Percentiles rank a stretch among this genome's conserved stretches.
Conservation (phyloP, 92 coral and sea anemone genomes). For the Meandrina meandrites region DNA sequence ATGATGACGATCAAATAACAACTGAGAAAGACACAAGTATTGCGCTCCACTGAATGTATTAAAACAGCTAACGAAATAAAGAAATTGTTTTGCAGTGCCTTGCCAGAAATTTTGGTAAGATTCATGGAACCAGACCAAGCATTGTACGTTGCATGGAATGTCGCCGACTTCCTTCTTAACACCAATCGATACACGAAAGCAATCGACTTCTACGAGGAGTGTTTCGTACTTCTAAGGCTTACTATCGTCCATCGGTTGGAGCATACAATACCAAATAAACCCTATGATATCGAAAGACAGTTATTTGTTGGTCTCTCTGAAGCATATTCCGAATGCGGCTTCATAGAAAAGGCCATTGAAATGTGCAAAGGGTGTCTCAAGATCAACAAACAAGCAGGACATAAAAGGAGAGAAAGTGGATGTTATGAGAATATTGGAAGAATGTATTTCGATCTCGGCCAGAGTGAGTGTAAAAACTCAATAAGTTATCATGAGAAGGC, state of each 20-base stretch:
- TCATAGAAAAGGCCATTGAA: neutral
- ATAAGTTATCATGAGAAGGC: neutral
- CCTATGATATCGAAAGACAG: neutral
- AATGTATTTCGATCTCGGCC: neutral
- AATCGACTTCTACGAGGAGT: neutral
- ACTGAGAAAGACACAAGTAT: too few species aligned
- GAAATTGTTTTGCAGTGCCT: neutral
- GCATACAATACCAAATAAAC: neutral
- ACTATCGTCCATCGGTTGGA: neutral
- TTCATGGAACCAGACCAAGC: neutral
- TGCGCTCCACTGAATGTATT: too few species aligned
- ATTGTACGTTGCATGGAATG: neutral
- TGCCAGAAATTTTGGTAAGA: neutral
- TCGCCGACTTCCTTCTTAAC: neutral
- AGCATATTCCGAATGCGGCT: neutral
- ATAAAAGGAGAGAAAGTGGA: neutral
- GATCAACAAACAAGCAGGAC: neutral
- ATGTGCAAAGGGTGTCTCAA: neutral
- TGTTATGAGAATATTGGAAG: neutral
- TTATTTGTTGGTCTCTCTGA: neutral
- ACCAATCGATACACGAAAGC: neutral
- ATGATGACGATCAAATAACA: too few species aligned
- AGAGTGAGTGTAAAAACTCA: neutral
- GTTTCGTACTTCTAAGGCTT: neutral
- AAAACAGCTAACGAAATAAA: too few species aligned